Conservation (phyloP, 30 jellyfish, hydroid and myxozoan genomes). For the Chironex yamaguchii region DNA sequence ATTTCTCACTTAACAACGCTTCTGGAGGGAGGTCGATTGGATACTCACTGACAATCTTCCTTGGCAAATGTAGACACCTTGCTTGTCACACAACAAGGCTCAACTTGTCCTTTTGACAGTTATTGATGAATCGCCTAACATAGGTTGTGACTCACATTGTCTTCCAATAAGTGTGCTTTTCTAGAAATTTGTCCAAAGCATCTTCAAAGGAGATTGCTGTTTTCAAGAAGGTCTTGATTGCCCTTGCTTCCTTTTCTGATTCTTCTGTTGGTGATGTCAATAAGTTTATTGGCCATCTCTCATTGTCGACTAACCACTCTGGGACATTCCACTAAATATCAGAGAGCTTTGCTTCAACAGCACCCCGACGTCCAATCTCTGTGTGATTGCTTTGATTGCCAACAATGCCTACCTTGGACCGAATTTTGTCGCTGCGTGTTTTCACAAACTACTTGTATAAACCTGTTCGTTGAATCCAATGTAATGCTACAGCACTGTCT, state of each 20-base stretch:
- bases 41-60: neutral
- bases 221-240: conserved; percentile 41
- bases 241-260: conserved; percentile 44
- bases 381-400: conserved; percentile 29
- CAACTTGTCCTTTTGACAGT: conserved; percentile 27
- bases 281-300: conserved; percentile 61
- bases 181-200: neutral
- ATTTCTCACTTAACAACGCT: neutral
- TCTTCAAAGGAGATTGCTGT: conserved; percentile 1
- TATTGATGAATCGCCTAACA: conserved; percentile 33
- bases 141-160: conserved; percentile 38
- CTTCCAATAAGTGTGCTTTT: conserved; percentile 22
- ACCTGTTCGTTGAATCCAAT: conserved; percentile 49
- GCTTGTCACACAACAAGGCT: too few relatives aligned
- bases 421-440: conserved; percentile 36
- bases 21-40: neutral
- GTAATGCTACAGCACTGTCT: conserved; percentile 54
- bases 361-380: conserved; percentile 45
- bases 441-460: conserved; percentile 48
- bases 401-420: conserved; percentile 33
- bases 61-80: neutral
- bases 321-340: conserved; percentile 51
- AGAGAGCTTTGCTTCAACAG: neutral
- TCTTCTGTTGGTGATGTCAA: conserved; percentile 34
- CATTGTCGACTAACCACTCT: conserved; percentile 35